A percentile compares a stretch with the other conserved stretches of the same genome.
phyloP scores from a whole-genome alignment of 2,888 invertebrate species.

The Torymus aiolomorphi region DNA sequence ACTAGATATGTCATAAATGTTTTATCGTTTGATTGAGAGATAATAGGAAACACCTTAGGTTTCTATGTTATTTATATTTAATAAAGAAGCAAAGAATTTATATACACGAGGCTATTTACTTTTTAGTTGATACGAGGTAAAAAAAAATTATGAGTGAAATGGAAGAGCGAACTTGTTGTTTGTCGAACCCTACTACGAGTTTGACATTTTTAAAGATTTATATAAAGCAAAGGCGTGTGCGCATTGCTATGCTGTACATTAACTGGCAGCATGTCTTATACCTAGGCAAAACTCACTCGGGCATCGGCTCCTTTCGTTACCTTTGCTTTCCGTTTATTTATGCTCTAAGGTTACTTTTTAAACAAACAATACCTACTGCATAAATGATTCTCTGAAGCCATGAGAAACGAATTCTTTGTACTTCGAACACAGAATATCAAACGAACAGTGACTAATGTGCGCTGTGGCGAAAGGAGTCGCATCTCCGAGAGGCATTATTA shows the following conservation, averaged over 20 bases:
- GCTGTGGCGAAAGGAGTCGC: conserved; percentile 33
- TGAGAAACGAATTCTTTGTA: not conserved
- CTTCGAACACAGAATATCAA: conserved; percentile 19
- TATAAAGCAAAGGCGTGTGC: conserved; percentile 43
- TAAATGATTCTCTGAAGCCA: too few species aligned
- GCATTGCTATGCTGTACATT: conserved; percentile 39
- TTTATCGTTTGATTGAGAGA: conserved; percentile 49
- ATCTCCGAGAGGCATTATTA: conserved; percentile 44
- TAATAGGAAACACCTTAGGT: conserved; percentile 50
- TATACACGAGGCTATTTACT: conserved; percentile 53
- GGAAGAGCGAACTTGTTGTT: conserved; percentile 51
- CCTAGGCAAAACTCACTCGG: conserved; percentile 26
- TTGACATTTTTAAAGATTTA: conserved; percentile 57
- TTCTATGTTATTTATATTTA: conserved; percentile 55
- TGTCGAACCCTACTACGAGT: conserved; percentile 50
- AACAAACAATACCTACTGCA: conserved; percentile 3
- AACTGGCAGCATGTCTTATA: conserved; percentile 37
- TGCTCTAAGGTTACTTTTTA: conserved; percentile 12
- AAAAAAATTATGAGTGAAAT: conserved; percentile 31
- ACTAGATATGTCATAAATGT: conserved; percentile 46
- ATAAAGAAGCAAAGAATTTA: conserved; percentile 47
- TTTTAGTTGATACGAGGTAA: conserved; percentile 47
- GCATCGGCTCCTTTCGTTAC: conserved; percentile 43
- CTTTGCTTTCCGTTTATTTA: conserved; percentile 12
- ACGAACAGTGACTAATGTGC: conserved; percentile 1